Base-by-base conservation (phyloP, 1,140 invertebrate species). In the Monochamus saltuarius region DNA sequence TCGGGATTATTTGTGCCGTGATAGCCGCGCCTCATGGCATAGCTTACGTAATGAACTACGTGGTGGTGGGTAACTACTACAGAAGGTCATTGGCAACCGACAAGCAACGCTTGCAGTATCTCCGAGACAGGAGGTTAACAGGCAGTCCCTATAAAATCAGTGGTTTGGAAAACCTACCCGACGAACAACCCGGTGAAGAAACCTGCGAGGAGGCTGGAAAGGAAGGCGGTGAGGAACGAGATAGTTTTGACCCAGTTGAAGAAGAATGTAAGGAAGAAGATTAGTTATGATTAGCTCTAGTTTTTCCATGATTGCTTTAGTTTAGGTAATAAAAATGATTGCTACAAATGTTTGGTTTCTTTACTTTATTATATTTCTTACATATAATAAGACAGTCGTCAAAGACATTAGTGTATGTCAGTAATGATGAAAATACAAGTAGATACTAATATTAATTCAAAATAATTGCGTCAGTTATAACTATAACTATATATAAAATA, bases 31-130 rank as follows among this genome's bases (percentile, higher is more conserved):
- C 84, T 40, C 81, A 81, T 65, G 81, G 78, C 70, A 78, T 75
- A 11, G 76, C 81, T 42, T 84, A 84, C 71, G 79, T 81, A 59
- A 61, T 83, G 56, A 81, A 85, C 69, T 82, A 84, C 71, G 65
- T 81, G 37, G 69, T 75, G 7, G 36, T 83, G 60, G 83, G 82
- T 63, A 85, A 84, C 70, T 81, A 29, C 17, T 70, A 67, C 37
- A 47, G 68, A 35, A 55, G 68, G 52, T 38, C 34, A 10, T 19
- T 67, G 11, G 46, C 43, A 22, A 54, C 35, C 7, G 1, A 10
- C 7, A 46, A 59, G 36, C 45, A 59, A 10, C 14, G 43, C 7
- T 17, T 61, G n/a, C 60, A 65, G 16, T 70, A 70, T 56, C n/a
- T 64, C 3, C 54, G 68, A 38, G 63, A 67, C 50, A 29, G 16